Evolutionary conservation across 2,113 vertebrate species (phyloP).

Genomic region (Passer montanus): DNA sequence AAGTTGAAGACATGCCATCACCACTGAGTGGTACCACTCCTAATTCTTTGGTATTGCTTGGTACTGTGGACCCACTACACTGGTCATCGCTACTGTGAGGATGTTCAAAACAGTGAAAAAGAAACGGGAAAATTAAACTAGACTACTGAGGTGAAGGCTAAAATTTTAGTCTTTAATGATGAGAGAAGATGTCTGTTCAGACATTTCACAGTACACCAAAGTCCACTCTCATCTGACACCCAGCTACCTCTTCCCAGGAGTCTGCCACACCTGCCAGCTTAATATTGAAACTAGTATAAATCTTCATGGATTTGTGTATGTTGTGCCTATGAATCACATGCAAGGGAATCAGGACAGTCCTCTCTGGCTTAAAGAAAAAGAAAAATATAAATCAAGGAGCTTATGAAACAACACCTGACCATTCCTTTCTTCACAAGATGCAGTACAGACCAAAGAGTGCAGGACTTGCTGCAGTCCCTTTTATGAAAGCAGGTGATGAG

Average conservation of each 20-base stretch:
- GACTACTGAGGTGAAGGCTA: not conserved
- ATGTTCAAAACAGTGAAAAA: not conserved
- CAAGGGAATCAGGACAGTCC: not conserved
- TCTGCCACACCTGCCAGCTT: not conserved
- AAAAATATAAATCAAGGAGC: not conserved
- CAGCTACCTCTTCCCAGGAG: not conserved
- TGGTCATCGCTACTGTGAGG: rapidly evolving
- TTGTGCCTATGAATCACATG: not conserved
- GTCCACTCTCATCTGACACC: not conserved
- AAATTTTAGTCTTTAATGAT: not conserved
- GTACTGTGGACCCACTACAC: not conserved
- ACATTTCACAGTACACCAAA: not conserved
- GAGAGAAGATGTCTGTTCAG: not conserved
- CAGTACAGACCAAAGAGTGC: not conserved
- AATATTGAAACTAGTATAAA: not conserved
- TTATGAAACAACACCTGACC: not conserved
- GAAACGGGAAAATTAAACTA: not conserved
- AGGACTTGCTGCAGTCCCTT: not conserved
- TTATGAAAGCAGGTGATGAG: not conserved
- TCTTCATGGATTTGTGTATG: not conserved
- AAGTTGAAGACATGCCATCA: not conserved
- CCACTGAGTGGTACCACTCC: not conserved
- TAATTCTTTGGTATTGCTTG: not conserved
- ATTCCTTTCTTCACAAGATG: not conserved
- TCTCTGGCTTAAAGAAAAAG: not conserved